Evolutionary conservation across 2,888 invertebrate species (phyloP).

Genomic region (Diogma glabrata): DNA sequence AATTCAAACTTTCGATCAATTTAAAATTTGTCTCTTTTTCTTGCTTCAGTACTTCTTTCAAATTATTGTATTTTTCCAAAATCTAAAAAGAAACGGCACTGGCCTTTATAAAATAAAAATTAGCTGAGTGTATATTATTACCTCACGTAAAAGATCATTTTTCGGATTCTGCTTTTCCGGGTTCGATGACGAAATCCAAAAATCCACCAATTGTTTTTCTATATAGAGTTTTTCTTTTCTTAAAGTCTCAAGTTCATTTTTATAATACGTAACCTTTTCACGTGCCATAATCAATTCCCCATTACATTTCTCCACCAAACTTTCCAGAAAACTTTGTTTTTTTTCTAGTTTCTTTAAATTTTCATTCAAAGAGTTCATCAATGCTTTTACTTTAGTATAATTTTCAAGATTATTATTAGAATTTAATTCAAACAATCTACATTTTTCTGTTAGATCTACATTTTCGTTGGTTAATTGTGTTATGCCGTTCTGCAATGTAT

Average conservation of each 20-base stretch:
- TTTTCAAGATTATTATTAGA: not conserved
- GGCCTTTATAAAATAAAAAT: too few relatives aligned
- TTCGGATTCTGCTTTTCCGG: not conserved
- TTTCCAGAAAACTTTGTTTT: not conserved
- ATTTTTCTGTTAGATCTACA: not conserved
- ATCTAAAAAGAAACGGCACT: too few relatives aligned
- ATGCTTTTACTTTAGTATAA: not conserved
- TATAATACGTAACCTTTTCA: not conserved
- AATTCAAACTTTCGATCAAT: too few relatives aligned
- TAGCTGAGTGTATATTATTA: too few relatives aligned
- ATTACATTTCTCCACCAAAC: not conserved
- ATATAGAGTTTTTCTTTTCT: not conserved
- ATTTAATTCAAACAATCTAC: not conserved
- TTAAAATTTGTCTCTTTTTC: too few relatives aligned
- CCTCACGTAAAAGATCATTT: too few relatives aligned
- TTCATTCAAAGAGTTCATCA: not conserved
- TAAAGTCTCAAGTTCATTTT: not conserved
- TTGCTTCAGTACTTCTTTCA: too few relatives aligned
- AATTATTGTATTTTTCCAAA: too few relatives aligned
- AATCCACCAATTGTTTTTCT: not conserved
- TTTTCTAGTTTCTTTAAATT: not conserved
- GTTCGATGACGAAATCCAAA: not conserved
- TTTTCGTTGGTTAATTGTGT: not conserved
- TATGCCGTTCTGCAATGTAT: not conserved
- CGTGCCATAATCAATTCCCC: not conserved